These are phyloP conservation scores for Myzus persicae DNA, from an alignment of 1,140 invertebrate species.

Conservation along the genomic window DNA sequence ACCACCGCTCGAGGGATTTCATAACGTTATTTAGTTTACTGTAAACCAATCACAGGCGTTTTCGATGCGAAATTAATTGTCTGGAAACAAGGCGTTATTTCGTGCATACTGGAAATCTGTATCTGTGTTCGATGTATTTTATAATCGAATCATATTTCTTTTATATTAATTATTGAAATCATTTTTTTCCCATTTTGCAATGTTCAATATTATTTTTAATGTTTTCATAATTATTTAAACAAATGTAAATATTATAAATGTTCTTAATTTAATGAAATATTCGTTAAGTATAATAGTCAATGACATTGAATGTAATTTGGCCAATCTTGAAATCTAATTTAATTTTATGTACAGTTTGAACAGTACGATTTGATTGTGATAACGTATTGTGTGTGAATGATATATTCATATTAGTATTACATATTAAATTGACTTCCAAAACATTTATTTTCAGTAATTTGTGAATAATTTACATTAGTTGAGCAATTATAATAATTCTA, in stretches of 20 bases:
- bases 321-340: neutral
- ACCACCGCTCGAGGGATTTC: neutral
- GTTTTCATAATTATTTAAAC: neutral
- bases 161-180: neutral
- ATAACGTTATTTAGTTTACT: neutral
- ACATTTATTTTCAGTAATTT: neutral
- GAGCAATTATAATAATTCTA: neutral
- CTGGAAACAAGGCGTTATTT: constrained; percentile 8
- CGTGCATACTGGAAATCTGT: neutral
- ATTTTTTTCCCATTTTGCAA: neutral
- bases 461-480: neutral
- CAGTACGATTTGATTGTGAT: neutral
- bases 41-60: constrained; percentile 2
- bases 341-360: neutral
- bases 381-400: neutral
- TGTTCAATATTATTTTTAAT: neutral
- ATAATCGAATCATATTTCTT: neutral
- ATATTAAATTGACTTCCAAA: neutral
- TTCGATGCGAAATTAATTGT: constrained; percentile 20
- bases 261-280: neutral
- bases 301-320: neutral
- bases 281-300: neutral
- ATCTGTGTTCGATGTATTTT: neutral
- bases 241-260: neutral
- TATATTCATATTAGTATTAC: neutral